These are phyloP conservation scores for Macquaria australasica DNA, from an alignment of 2,113 vertebrate genomes.

Conservation along the genomic window DNA sequence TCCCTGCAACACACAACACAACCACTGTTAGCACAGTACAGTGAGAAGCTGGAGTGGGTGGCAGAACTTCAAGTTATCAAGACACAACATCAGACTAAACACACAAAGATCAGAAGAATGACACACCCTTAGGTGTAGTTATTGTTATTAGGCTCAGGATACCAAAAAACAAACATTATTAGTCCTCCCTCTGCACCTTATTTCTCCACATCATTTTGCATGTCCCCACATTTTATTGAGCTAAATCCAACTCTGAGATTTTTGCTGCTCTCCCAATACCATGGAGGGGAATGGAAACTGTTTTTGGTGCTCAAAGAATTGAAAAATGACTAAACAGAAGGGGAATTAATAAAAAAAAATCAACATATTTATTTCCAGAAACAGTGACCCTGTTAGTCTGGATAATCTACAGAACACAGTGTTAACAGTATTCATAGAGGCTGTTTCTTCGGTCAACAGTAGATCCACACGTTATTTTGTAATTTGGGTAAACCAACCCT, in stretches of 20 bases:
- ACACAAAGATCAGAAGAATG: neutral
- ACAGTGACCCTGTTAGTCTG: neutral
- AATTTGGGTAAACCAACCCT: neutral
- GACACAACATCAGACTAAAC: neutral
- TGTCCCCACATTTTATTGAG: neutral
- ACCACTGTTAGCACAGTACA: neutral
- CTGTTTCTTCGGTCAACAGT: neutral
- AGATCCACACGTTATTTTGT: neutral
- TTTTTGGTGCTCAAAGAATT: neutral
- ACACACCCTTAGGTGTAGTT: neutral
- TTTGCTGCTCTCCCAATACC: neutral
- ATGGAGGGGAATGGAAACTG: neutral
- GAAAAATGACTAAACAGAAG: neutral
- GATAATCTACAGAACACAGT: neutral
- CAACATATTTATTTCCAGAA: too few relatives aligned
- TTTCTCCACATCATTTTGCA: neutral
- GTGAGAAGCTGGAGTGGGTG: neutral
- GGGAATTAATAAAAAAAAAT: neutral
- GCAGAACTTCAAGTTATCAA: neutral
- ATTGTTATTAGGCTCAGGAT: neutral
- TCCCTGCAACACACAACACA: slow-evolving; percentile 84
- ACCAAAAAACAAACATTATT: neutral
- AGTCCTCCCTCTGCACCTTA: neutral
- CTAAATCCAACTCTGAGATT: neutral
- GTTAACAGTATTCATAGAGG: neutral